A percentile compares a stretch with the other conserved stretches of the same genome.
phyloP scores from a whole-genome alignment of 2,888 invertebrate genomes.

The Scaptomyza reducta region DNA sequence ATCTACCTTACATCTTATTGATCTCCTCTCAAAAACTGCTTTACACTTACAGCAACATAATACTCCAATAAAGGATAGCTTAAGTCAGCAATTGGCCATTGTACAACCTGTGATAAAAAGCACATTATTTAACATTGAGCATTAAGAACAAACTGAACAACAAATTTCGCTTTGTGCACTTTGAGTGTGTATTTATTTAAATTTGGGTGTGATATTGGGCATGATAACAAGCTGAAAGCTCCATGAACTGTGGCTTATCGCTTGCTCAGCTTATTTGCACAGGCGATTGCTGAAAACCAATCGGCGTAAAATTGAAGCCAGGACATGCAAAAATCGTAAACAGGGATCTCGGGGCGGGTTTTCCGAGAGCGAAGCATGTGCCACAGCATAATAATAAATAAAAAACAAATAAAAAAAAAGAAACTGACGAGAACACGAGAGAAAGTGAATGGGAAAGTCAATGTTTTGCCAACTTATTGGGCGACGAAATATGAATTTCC shows the following conservation, averaged over 20 bases:
- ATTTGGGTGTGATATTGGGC: conserved; percentile 59
- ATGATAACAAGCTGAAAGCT: conserved; percentile 41
- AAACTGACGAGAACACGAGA: conserved; percentile 4
- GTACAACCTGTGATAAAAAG: conserved; percentile 38
- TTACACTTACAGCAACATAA: no score
- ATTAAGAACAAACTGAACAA: no score
- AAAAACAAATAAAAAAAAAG: conserved; percentile 66
- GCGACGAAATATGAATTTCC: conserved; percentile 65
- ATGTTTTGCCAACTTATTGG: conserved; percentile 56
- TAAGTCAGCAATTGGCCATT: conserved; percentile 10
- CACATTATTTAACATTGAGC: conserved; percentile 51
- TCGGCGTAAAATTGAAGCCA: conserved; percentile 85
- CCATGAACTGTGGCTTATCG: conserved; percentile 77
- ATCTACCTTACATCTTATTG: neutral
- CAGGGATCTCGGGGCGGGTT: conserved; percentile 48
- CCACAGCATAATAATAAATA: conserved; percentile 70
- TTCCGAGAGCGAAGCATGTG: conserved; percentile 47
- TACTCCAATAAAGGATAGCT: neutral
- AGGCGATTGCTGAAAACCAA: conserved; percentile 84
- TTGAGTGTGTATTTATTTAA: conserved; percentile 80
- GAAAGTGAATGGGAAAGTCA: conserved; percentile 39
- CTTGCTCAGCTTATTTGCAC: conserved; percentile 83
- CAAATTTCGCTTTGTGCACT: conserved; percentile 68
- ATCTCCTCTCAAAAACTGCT: neutral
- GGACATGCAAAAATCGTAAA: conserved; percentile 64